Percentiles rank a stretch among this genome's conserved stretches.
Evolutionary conservation across 1,140 invertebrate species (phyloP).

Genomic region (silkworm (Bombyx mori)): ASM3026992v2 NC_085126.1:5097001-5097500

Average conservation of each 20-base stretch:
- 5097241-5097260: conserved; percentile 65
- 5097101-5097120: no score
- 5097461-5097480: conserved; percentile 50
- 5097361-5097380: conserved; percentile 36
- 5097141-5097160: no score
- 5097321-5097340: conserved; percentile 71
- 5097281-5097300: conserved; percentile 62
- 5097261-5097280: conserved; percentile 68
- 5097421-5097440: conserved; percentile 69
- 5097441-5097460: conserved; percentile 58
- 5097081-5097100: no score
- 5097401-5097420: conserved; percentile 46
- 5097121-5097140: no score
- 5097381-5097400: conserved; percentile 39
- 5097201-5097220: conserved; percentile 11
- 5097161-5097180: no score
- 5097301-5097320: conserved; percentile 59
- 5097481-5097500: conserved; percentile 8
- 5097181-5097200: background rate
- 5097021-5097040: no score
- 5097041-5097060: no score
- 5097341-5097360: conserved; percentile 50
- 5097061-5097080: no score
- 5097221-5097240: conserved; percentile 40
- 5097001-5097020: no score